Conservation (phyloP, 1,140 invertebrate genomes). For the Hormaphis cornu region DNA sequence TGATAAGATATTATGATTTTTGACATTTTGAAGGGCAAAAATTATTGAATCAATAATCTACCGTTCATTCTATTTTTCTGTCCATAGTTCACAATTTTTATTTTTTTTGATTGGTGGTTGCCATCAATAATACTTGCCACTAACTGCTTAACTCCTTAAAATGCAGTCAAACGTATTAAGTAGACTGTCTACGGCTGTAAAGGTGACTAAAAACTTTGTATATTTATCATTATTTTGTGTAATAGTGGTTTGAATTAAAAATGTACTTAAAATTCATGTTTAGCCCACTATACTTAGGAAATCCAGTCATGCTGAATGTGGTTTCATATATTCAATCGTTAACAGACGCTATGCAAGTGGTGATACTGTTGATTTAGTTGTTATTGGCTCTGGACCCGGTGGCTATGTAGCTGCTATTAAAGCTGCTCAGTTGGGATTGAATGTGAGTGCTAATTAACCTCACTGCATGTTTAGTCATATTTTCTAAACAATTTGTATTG, state of each 20-base stretch:
- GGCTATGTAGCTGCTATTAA: slow-evolving; percentile 99
- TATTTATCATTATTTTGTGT: slow-evolving; percentile 3
- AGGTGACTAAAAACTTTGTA: slow-evolving; percentile 39
- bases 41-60: background rate
- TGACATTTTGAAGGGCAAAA: slow-evolving; percentile 32
- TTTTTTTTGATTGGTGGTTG: background rate
- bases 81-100: background rate
- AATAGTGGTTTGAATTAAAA: background rate
- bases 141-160: slow-evolving; percentile 21
- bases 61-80: background rate
- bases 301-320: slow-evolving; percentile 4
- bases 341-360: slow-evolving; percentile 52
- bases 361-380: slow-evolving; percentile 84
- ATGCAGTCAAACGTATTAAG: slow-evolving; percentile 46
- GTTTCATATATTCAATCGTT: slow-evolving; percentile 13
- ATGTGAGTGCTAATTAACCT: slow-evolving; percentile 56
- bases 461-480: background rate
- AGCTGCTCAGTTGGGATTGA: slow-evolving; percentile 94
- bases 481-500: background rate
- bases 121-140: background rate
- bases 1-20: slow-evolving; percentile 2
- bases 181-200: slow-evolving; percentile 42
- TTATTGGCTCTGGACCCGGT: slow-evolving; percentile 96
- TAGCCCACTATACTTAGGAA: slow-evolving; percentile 35
- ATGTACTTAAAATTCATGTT: slow-evolving; percentile 3